Evolutionary conservation across 1,140 invertebrate species (phyloP), one percentile per base, ranked within the genome.

Genomic region (Formica selysi): DNA sequence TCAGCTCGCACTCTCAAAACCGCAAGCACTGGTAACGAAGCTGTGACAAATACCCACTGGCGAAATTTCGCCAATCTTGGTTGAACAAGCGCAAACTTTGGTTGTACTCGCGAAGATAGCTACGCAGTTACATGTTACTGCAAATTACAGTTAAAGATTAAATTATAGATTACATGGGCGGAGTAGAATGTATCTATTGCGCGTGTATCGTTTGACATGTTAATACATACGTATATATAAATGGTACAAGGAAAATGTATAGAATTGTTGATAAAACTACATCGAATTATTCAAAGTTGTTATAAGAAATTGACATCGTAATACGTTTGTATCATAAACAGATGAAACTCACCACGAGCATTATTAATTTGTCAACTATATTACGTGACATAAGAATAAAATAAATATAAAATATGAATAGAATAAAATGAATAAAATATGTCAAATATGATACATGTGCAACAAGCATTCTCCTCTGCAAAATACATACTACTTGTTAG

Each of bases 21-120:
- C 68, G 41, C 54, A 74, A 73, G 38, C 68, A 57, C n/a, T 19
- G 38, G 22, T 32, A 81, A 81, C 51, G 65, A 70, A 78, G 61
- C 62, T 78, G 44, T 79, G 67, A 67, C 76, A n/a, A 57, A 54
- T 36, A 73, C n/a, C 51, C 64, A 68, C 38, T 16, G 54, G 68
- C 38, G 41, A 41, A 73, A 83, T 83, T 83, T 73, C 79, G 79
- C 68, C 57, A 83, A 83, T 83, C 68, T 73, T 57, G 68, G 68
- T 48, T 81, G 54, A 81, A 73, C 57, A 16, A 64, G 13, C 48
- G 51, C 59, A 68, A 61, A 73, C 26, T 62, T 73, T 44, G 41
- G 54, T 48, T 62, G n/a, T 38, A 13, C 68, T 36, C 19, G 68
- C 54, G 13, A 59, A 54, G 41, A 61, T 62, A 74, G 73, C 54